Conservation (phyloP, 2,888 invertebrate species). For the Hemistola chrysoprasaria region DNA sequence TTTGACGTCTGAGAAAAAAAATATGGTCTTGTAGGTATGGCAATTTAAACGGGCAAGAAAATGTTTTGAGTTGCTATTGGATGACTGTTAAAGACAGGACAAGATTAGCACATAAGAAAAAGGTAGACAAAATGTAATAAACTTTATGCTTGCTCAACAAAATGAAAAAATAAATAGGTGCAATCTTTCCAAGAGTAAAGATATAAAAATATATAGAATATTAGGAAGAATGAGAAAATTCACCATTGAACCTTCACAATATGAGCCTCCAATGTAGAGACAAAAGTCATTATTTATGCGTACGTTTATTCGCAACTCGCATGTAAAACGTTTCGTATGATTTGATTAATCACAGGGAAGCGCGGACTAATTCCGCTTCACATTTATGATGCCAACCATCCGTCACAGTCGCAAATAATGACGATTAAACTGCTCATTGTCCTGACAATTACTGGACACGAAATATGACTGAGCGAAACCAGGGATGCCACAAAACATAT, state of each 20-base stretch:
- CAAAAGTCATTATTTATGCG: conserved; percentile 10
- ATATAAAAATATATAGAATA: no score
- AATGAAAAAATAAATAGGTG: no score
- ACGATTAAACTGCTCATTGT: conserved; percentile 45
- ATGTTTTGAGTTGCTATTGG: no score
- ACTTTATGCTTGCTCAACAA: no score
- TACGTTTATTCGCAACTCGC: conserved; percentile 6
- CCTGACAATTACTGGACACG: conserved; percentile 31
- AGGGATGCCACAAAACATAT: conserved; percentile 22
- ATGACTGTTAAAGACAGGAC: no score
- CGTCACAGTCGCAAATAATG: conserved; percentile 39
- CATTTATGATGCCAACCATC: conserved; percentile 33
- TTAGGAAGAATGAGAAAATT: no score
- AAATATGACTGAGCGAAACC: conserved; percentile 27
- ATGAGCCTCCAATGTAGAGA: not conserved
- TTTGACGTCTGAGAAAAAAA: conserved; percentile 18
- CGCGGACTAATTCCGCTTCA: conserved; percentile 36
- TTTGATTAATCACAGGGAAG: conserved; percentile 40
- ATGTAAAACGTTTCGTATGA: conserved; percentile 27
- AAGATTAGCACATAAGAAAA: no score
- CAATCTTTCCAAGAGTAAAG: no score
- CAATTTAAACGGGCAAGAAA: no score
- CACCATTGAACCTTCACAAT: no score
- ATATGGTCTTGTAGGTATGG: conserved; percentile 6
- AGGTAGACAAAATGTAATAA: no score